Evolutionary conservation across 2,113 vertebrate genomes (phyloP).

Genomic region (Melanostigma gelatinosum): DNA sequence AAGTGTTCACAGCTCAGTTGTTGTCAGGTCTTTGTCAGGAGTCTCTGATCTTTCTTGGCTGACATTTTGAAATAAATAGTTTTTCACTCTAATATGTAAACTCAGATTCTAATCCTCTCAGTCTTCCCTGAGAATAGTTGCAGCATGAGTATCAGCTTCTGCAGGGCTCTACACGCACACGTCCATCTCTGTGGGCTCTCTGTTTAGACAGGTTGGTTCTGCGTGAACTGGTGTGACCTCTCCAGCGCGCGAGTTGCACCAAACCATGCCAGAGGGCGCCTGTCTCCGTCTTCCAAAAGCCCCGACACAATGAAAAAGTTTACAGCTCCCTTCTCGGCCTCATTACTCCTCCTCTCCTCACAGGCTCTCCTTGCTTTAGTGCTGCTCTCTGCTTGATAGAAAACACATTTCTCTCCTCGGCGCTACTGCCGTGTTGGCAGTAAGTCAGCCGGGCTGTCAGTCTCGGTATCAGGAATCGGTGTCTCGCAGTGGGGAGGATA

Average conservation of each 20-base stretch:
- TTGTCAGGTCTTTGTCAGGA: conserved; percentile 27
- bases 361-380: conserved; percentile 38
- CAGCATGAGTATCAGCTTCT: conserved; percentile 4
- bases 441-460: conserved; percentile 49
- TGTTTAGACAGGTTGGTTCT: conserved; percentile 16
- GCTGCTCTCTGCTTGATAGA: conserved; percentile 65
- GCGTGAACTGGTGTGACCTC: conserved; percentile 60
- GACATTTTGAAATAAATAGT: conserved; percentile 4
- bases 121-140: conserved; percentile 33
- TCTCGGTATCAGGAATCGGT: conserved; percentile 33
- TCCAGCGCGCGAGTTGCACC: conserved; percentile 16
- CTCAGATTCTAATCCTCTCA: neutral
- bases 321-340: conserved; percentile 71
- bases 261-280: conserved; percentile 40
- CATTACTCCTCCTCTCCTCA: conserved; percentile 58
- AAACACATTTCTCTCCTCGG: conserved; percentile 74
- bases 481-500: conserved; percentile 39
- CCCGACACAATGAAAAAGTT: conserved; percentile 77
- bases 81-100: neutral
- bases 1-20: conserved; percentile 46
- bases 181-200: conserved; percentile 9
- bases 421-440: conserved; percentile 51
- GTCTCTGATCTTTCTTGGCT: conserved; percentile 16
- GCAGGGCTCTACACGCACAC: neutral
- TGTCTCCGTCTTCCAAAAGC: conserved; percentile 54